These are phyloP conservation scores for Alcedo quadribrachys DNA, from an alignment of 2,797 vertebrate genomes.

Conservation along the genomic window DNA sequence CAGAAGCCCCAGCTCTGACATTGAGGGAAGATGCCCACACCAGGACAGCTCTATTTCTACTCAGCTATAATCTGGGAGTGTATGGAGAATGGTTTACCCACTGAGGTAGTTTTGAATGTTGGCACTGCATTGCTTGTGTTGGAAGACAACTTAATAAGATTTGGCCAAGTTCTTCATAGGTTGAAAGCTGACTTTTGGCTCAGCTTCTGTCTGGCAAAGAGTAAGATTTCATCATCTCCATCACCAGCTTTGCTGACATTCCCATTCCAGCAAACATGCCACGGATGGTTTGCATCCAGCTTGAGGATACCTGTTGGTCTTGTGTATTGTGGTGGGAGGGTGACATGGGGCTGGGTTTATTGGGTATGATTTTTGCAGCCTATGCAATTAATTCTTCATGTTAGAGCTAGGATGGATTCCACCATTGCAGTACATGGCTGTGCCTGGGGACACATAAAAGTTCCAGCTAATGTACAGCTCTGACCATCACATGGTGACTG, in stretches of 20 bases:
- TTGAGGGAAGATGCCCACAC: neutral
- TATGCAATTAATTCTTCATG: neutral
- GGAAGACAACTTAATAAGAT: constrained; percentile 15
- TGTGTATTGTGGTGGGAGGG: neutral
- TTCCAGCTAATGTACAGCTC: neutral
- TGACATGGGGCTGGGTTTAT: neutral
- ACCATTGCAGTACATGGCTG: neutral
- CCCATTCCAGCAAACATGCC: neutral
- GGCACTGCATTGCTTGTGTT: neutral
- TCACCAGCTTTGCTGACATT: neutral
- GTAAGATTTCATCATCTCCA: neutral
- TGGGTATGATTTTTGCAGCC: neutral
- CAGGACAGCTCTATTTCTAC: neutral
- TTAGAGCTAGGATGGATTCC: neutral
- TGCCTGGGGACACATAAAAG: neutral
- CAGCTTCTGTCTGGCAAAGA: neutral
- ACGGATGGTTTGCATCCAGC: neutral
- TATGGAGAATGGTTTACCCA: neutral
- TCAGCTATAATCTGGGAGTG: neutral
- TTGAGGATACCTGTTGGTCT: neutral
- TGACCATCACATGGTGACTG: rapidly evolving
- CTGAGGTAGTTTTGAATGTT: neutral
- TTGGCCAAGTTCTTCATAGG: neutral
- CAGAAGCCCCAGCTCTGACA: neutral
- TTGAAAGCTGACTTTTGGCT: constrained; percentile 16